Conservation (phyloP, 2,888 invertebrate species). For the Philereme transversata region DNA sequence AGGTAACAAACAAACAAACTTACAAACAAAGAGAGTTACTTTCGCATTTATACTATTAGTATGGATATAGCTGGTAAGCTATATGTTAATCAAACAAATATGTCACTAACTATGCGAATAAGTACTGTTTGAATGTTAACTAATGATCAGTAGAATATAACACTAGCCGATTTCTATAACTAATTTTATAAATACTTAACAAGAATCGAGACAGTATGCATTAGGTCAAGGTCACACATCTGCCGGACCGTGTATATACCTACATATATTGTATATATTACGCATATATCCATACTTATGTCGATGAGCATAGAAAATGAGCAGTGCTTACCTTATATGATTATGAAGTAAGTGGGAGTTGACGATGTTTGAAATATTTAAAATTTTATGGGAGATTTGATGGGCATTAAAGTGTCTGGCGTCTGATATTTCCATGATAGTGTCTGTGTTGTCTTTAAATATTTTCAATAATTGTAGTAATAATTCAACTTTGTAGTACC, state of each 20-base stretch:
- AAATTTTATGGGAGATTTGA: constrained; percentile 3
- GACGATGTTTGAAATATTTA: constrained; percentile 4
- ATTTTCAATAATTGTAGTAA: too few relatives aligned
- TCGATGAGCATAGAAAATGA: constrained; percentile 22
- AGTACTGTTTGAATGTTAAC: too few relatives aligned
- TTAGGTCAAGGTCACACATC: constrained; percentile 35
- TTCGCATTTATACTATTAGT: too few relatives aligned
- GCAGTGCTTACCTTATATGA: constrained; percentile 15
- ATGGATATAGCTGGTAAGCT: too few relatives aligned
- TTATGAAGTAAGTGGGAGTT: constrained; percentile 7
- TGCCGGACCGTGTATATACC: constrained; percentile 15
- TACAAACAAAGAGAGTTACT: too few relatives aligned
- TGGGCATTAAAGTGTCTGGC: not conserved
- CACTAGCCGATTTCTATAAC: too few relatives aligned
- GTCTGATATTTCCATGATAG: constrained; percentile 2
- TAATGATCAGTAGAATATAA: too few relatives aligned
- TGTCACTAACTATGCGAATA: too few relatives aligned
- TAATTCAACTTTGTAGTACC: too few relatives aligned
- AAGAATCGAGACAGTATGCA: constrained; percentile 15
- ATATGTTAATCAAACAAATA: too few relatives aligned
- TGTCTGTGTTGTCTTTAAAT: too few relatives aligned
- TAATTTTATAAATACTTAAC: constrained; percentile 2
- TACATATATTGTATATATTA: constrained; percentile 5
- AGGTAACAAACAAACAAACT: too few relatives aligned
- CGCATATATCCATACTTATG: constrained; percentile 29